Conservation (phyloP, 2,113 vertebrate species). For the Arothron firmamentum region DNA sequence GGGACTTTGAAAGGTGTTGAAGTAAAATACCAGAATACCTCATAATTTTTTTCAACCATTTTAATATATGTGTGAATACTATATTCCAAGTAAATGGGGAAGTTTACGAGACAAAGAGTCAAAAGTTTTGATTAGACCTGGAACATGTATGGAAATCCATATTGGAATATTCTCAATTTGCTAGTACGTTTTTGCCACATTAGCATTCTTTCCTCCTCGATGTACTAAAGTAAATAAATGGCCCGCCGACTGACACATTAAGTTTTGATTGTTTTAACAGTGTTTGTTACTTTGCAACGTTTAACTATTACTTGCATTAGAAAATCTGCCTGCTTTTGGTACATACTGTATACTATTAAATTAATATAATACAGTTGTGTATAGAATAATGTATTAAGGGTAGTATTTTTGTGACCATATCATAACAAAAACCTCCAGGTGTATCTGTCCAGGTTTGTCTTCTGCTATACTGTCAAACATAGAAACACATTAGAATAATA, state of each 20-base stretch:
- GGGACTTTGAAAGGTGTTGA: not conserved
- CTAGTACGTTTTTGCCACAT: not conserved
- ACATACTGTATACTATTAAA: constrained; percentile 67
- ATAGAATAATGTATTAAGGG: constrained; percentile 53
- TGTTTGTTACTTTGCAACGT: constrained; percentile 2
- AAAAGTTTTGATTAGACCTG: not conserved
- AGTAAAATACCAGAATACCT: too few species aligned
- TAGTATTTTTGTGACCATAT: constrained; percentile 51
- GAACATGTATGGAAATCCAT: not conserved
- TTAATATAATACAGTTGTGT: constrained; percentile 63
- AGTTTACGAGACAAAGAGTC: constrained; percentile 26
- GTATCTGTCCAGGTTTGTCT: too few species aligned
- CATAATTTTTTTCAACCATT: too few species aligned
- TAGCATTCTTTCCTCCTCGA: not conserved
- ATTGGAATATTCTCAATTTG: not conserved
- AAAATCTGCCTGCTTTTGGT: constrained; percentile 69
- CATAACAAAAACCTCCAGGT: constrained; percentile 9
- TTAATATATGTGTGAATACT: not conserved
- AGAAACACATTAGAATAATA: constrained; percentile 47
- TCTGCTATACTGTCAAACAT: constrained; percentile 22
- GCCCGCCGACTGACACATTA: not conserved
- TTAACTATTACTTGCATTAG: constrained; percentile 12
- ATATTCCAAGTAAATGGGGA: constrained; percentile 17
- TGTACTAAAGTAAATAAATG: not conserved
- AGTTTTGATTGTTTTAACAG: not conserved